Conservation (phyloP, 1,140 invertebrate genomes). For the Homarus americanus region DNA sequence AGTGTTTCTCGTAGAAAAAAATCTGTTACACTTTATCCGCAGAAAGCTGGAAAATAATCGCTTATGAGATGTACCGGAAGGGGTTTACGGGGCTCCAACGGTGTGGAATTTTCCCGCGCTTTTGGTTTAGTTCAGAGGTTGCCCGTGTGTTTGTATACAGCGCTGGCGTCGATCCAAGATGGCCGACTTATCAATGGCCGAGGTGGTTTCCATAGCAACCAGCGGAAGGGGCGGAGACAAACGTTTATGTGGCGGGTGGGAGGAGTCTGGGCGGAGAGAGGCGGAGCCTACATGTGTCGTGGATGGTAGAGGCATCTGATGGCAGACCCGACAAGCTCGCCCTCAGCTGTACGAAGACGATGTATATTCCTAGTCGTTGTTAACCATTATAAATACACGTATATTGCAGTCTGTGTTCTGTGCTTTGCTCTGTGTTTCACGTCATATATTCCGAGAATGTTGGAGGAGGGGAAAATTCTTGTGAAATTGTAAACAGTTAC, state of each 20-base stretch:
- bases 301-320: not conserved
- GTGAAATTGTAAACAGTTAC: too few relatives aligned
- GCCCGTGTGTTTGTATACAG: slow-evolving; percentile 45
- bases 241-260: not conserved
- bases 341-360: not conserved
- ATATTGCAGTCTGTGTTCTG: not conserved
- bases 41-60: too few relatives aligned
- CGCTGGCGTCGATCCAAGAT: slow-evolving; percentile 47
- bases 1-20: too few relatives aligned
- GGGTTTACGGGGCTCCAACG: too few relatives aligned
- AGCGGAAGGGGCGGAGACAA: not conserved
- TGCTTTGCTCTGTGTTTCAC: not conserved
- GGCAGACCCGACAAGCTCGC: not conserved
- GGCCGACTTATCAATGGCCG: slow-evolving; percentile 35
- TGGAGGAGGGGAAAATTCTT: too few relatives aligned
- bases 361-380: not conserved
- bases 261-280: slow-evolving; percentile 13
- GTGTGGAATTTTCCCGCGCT: slow-evolving; percentile 44
- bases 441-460: too few relatives aligned
- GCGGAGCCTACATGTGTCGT: not conserved
- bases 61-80: too few relatives aligned
- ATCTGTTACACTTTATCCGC: too few relatives aligned
- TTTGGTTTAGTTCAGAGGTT: slow-evolving; percentile 23
- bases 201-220: slow-evolving; percentile 33
- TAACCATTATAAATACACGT: not conserved